phyloP scores from a whole-genome alignment of 1,140 invertebrate species.

The Microplitis mediator region DNA sequence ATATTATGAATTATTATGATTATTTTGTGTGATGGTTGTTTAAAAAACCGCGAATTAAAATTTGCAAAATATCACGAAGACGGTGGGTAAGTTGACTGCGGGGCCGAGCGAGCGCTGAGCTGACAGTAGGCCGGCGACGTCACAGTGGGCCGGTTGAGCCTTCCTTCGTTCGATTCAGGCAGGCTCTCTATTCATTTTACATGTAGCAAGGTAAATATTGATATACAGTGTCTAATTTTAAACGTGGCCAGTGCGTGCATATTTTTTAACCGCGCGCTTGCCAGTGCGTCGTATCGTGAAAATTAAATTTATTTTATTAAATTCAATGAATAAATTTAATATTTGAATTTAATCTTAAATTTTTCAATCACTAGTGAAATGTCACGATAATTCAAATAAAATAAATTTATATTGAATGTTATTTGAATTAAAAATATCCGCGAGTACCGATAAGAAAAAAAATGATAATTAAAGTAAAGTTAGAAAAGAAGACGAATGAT shows the following conservation, averaged over 20 bases:
- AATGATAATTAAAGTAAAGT: background rate
- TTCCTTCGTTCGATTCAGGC: conserved; percentile 62
- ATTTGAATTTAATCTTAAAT: background rate
- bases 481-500: background rate
- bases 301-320: background rate
- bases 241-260: conserved; percentile 34
- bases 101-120: conserved; percentile 61
- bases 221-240: conserved; percentile 43
- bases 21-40: background rate
- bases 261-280: conserved; percentile 1
- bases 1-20: conserved; percentile 5
- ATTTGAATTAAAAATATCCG: background rate
- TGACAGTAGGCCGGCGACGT: conserved; percentile 65
- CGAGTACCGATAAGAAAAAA: background rate
- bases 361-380: too few species aligned
- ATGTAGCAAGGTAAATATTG: conserved; percentile 65
- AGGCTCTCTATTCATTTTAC: conserved; percentile 63
- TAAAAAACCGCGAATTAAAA: conserved; percentile 37
- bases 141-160: conserved; percentile 64
- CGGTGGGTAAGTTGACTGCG: conserved; percentile 62
- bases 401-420: background rate
- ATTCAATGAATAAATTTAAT: background rate
- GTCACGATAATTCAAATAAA: background rate
- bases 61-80: conserved; percentile 48
- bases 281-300: background rate